Evolutionary conservation across 2,888 invertebrate genomes (phyloP), one percentile per base, ranked within the genome.

Genomic region (Calephelis perditalis): DNA sequence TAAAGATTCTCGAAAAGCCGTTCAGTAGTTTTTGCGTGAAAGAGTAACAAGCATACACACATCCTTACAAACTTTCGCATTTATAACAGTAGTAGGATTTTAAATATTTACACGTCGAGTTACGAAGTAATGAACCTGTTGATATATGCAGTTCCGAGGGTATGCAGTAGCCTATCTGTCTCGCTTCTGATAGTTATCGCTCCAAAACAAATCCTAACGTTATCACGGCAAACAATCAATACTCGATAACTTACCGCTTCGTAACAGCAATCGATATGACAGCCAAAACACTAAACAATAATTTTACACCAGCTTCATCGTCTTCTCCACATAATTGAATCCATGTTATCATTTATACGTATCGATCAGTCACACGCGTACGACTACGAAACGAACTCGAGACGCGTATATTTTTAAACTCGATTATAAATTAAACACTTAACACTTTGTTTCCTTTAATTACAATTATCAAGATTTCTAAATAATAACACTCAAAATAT

Each of bases 321-420:
- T 82, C 82, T 84, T 82, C 81, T 79, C 71, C 82, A 86, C 82
- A 73, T 86, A 82, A 87, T 87, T 86, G 82, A 88, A 89, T 85
- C 81, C 89, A 86, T 89, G 86, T 86, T 89, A 89, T 86, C 86
- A 88, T 89, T 89, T 86, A 86, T 82, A 89, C 85, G 72, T 89
- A 90, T 90, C 87, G 89, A 90, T 89, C 87, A 86, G 86, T 85
- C 84, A 84, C 87, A 87, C 84, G 84, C 82, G 79, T 82, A 75
- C 72, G 76, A 75, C 78, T 49, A 52, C 52, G 35, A 54, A 54
- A 54, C 82, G 79, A 79, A 78, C 84, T 84, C 79, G 74, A 81
- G 86, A 84, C 84, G 85, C 81, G 82, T 84, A 82, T 89, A 88
- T 88, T 90, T 88, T 86, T 87, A 86, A 82, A 85, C 86, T 84